These are phyloP conservation scores for Pheucticus melanocephalus DNA, from an alignment of 2,113 vertebrate genomes.

Conservation along the genomic window DNA sequence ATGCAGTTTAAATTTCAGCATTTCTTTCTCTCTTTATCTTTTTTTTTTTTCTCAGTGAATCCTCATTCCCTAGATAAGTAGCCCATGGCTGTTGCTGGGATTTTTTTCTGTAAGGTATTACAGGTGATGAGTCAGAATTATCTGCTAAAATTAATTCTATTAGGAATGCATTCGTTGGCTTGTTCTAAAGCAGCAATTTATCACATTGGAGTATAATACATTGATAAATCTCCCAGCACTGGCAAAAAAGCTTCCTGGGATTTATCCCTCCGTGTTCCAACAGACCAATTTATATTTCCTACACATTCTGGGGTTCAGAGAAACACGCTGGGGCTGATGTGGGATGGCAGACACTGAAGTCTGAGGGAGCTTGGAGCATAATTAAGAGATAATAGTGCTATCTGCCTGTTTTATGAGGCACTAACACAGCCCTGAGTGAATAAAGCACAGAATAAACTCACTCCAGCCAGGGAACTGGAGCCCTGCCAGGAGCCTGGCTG, in stretches of 20 bases:
- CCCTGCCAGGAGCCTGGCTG: neutral
- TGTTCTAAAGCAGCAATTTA: neutral
- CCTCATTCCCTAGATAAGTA: neutral
- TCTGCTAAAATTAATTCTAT: constrained; percentile 15
- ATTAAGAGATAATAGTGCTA: constrained; percentile 30
- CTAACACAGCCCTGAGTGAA: neutral
- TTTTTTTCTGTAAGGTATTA: neutral
- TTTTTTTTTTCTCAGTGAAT: neutral
- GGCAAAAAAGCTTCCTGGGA: neutral
- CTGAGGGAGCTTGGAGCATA: neutral
- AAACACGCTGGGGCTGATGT: neutral
- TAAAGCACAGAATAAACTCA: neutral
- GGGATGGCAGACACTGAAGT: neutral
- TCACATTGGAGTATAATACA: neutral
- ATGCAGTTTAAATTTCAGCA: neutral
- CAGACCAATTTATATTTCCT: neutral
- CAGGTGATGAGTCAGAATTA: neutral
- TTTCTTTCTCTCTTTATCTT: neutral
- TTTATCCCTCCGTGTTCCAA: neutral
- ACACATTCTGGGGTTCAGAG: neutral
- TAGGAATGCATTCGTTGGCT: neutral
- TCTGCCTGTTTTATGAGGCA: neutral
- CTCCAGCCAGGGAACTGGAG: neutral
- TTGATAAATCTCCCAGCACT: neutral
- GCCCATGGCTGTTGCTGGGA: neutral